Percentiles rank a stretch among this genome's conserved stretches.
phyloP scores from a whole-genome alignment of 2,797 vertebrate genomes.

The Rhinichthys osculus region DNA sequence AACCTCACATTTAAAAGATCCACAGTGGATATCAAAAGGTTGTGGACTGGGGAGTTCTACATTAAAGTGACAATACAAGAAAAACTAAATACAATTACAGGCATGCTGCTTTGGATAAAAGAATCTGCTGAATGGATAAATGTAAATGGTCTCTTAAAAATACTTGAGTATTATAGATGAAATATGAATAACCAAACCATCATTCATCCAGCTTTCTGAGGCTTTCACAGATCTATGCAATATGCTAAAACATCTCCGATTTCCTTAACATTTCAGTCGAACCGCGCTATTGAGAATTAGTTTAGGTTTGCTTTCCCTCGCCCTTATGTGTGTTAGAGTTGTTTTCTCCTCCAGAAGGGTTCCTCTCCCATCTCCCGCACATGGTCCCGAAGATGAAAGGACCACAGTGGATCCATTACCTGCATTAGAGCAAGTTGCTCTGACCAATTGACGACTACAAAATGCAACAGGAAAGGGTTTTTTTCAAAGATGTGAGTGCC shows the following conservation, averaged over 20 bases:
- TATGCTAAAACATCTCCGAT: constrained; percentile 55
- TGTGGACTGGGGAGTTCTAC: not conserved
- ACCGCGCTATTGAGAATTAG: constrained; percentile 63
- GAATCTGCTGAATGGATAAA: not conserved
- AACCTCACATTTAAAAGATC: not conserved
- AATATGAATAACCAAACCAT: not conserved
- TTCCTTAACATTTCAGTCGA: constrained; percentile 51
- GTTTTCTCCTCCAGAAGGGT: constrained; percentile 73
- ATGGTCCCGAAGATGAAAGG: constrained; percentile 92
- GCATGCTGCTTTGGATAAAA: constrained; percentile 6
- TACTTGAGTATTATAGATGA: not conserved
- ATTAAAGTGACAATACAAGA: not conserved
- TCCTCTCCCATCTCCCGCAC: constrained; percentile 73
- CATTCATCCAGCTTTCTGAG: not conserved
- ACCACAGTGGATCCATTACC: constrained; percentile 93
- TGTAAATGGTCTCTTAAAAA: not conserved
- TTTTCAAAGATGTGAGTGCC: constrained; percentile 90
- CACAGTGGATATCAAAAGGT: not conserved
- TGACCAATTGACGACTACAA: constrained; percentile 88
- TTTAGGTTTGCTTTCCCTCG: constrained; percentile 72
- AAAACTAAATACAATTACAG: not conserved
- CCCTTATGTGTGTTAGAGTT: constrained; percentile 80
- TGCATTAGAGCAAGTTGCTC: constrained; percentile 92
- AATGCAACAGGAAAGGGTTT: constrained; percentile 91
- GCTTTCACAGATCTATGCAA: constrained; percentile 20